phyloP scores from a whole-genome alignment of 2,888 invertebrate species.

The Cephus runcator region DNA sequence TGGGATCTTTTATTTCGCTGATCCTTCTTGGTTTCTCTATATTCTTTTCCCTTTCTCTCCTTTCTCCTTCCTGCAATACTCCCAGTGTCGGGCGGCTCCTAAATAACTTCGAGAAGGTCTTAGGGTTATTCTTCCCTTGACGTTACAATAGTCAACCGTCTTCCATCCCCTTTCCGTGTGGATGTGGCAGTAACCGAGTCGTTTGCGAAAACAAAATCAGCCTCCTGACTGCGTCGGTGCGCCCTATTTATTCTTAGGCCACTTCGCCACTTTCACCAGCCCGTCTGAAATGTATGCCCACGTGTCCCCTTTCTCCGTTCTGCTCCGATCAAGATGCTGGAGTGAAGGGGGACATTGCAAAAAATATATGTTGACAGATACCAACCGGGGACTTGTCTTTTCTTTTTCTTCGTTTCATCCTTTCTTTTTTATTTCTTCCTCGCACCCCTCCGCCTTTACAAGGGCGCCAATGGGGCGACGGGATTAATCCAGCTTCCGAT shows the following conservation, averaged over 20 bases:
- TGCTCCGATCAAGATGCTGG: background rate
- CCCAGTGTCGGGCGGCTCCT: background rate
- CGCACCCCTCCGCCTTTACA: background rate
- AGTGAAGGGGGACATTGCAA: background rate
- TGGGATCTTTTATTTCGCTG: background rate
- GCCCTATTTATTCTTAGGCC: conserved; percentile 20
- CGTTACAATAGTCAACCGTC: background rate
- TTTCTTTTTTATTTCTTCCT: background rate
- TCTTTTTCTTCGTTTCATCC: background rate
- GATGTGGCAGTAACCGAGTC: background rate
- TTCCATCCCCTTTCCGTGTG: background rate
- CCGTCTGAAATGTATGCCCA: background rate
- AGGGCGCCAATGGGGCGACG: background rate
- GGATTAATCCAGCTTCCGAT: background rate
- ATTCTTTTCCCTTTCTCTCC: background rate
- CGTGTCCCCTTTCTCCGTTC: background rate
- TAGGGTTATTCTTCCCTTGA: background rate
- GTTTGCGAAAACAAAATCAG: conserved; percentile 22
- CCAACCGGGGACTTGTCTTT: background rate
- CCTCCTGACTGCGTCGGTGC: conserved; percentile 14
- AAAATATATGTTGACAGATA: background rate
- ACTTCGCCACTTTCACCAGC: background rate
- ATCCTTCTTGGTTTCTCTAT: background rate
- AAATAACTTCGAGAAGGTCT: background rate
- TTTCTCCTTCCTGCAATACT: background rate